These are phyloP conservation scores for Sciurus carolinensis DNA, from an alignment of 2,797 vertebrate species.

Conservation along the genomic window DNA sequence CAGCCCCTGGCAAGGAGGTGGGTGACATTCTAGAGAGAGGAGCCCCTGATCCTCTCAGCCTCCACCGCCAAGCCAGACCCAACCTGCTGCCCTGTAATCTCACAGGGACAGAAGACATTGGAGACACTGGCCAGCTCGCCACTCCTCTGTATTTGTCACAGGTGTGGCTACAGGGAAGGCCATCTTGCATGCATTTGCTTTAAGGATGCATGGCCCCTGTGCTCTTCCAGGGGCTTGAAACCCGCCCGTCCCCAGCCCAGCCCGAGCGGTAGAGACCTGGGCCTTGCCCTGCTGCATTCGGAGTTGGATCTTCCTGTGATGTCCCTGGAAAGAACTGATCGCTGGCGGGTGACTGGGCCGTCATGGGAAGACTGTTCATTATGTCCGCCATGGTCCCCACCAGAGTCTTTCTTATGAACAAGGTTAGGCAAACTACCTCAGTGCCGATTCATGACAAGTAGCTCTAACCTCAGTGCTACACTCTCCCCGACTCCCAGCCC, in stretches of 20 bases:
- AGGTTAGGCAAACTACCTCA: background rate
- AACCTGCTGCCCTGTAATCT: background rate
- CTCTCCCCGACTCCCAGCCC: too few species aligned
- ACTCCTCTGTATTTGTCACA: background rate
- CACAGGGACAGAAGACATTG: background rate
- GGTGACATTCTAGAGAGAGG: background rate
- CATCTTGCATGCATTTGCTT: background rate
- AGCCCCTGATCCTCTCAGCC: background rate
- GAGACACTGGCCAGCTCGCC: background rate
- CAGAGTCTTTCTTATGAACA: background rate
- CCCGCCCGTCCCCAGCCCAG: background rate
- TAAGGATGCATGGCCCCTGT: background rate
- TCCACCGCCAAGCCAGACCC: background rate
- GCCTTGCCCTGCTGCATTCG: background rate
- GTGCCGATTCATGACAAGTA: background rate
- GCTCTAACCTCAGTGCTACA: background rate
- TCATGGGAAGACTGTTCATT: background rate
- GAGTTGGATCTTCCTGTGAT: background rate
- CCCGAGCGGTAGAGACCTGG: background rate
- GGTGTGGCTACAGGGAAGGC: background rate
- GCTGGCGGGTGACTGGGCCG: background rate
- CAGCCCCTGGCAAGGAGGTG: background rate
- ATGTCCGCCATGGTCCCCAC: background rate
- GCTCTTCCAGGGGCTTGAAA: background rate
- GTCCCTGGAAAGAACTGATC: background rate